These are phyloP conservation scores for Apis florea DNA, from an alignment of 1,140 invertebrate genomes.

Conservation along the genomic window DNA sequence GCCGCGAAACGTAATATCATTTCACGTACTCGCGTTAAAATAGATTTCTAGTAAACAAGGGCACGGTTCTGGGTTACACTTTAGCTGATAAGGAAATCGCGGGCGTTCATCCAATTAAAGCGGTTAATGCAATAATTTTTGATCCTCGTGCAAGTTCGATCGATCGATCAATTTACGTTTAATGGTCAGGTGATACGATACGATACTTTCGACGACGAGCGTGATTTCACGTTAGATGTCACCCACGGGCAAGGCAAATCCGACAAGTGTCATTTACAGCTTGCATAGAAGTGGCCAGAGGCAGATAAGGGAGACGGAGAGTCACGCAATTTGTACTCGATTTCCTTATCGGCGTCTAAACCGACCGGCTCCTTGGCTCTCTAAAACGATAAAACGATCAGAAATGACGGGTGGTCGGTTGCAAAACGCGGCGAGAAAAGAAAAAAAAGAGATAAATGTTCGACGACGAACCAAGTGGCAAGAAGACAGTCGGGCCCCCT, in stretches of 20 bases:
- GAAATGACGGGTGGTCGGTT: background rate
- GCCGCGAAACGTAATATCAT: conserved; percentile 62
- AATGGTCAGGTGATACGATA: no score
- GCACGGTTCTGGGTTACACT: conserved; percentile 64
- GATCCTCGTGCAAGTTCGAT: background rate
- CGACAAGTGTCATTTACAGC: background rate
- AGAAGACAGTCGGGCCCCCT: conserved; percentile 44
- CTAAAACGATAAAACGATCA: conserved; percentile 12
- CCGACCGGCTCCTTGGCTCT: background rate
- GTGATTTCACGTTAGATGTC: no score
- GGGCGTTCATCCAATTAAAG: background rate
- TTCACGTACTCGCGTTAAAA: conserved; percentile 60
- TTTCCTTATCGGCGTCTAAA: background rate
- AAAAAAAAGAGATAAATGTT: conserved; percentile 44
- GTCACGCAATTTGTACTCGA: background rate
- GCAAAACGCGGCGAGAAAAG: conserved; percentile 2
- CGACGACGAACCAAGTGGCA: conserved; percentile 34
- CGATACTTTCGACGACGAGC: no score
- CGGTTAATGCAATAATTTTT: background rate
- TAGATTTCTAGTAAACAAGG: conserved; percentile 74
- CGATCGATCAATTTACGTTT: background rate
- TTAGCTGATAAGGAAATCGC: conserved; percentile 64
- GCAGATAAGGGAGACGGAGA: background rate
- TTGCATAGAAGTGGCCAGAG: background rate
- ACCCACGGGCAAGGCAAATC: no score